Evolutionary conservation across 2,888 invertebrate species (phyloP).

Genomic region (Conus canariensis): DNA sequence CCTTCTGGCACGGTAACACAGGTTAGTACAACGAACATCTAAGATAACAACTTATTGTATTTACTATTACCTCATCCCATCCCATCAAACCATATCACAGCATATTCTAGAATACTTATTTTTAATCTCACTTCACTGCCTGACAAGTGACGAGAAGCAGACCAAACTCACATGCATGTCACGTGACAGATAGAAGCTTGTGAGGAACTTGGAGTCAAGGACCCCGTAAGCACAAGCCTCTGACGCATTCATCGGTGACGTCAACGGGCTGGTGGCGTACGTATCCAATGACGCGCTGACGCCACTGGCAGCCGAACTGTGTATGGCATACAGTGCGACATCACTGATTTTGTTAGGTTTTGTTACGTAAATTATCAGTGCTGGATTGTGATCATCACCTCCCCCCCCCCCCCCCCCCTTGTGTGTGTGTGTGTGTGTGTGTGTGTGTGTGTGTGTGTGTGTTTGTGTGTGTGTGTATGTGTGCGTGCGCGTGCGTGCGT

Average conservation of each 20-base stretch:
- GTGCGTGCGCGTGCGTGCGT: too few species aligned
- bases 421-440: too few species aligned
- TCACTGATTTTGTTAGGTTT: not conserved
- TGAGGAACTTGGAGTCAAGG: not conserved
- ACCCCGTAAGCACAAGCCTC: conserved; percentile 15
- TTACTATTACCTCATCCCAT: too few species aligned
- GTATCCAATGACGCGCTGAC: not conserved
- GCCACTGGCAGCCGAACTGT: not conserved
- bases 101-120: too few species aligned
- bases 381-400: too few species aligned
- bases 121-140: too few species aligned
- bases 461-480: too few species aligned
- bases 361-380: too few species aligned
- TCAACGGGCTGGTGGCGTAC: not conserved
- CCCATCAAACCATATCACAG: too few species aligned
- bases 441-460: too few species aligned
- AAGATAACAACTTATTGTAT: too few species aligned
- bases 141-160: not conserved
- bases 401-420: too few species aligned
- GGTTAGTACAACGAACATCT: not conserved
- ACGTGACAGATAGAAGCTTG: not conserved
- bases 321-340: not conserved
- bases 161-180: not conserved
- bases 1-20: not conserved
- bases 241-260: not conserved